These are phyloP conservation scores for Scalopus aquaticus DNA, from an alignment of 2,113 vertebrate species.

Conservation along the genomic window DNA sequence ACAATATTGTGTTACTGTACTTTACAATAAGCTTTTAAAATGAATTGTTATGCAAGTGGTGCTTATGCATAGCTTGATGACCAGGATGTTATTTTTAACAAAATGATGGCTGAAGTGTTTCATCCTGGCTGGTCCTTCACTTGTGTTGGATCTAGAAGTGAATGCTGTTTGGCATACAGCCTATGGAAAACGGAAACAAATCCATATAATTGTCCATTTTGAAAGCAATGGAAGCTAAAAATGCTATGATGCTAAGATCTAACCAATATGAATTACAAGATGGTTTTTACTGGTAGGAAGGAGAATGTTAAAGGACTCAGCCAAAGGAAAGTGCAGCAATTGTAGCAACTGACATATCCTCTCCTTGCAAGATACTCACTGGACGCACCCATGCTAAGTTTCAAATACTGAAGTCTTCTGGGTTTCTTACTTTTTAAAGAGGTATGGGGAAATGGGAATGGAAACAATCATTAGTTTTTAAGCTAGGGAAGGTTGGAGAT, in stretches of 20 bases:
- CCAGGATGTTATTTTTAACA: conserved; percentile 84
- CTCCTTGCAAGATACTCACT: conserved; percentile 3
- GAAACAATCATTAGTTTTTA: conserved; percentile 53
- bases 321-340: neutral
- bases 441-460: conserved; percentile 46
- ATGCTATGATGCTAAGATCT: neutral
- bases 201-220: conserved; percentile 15
- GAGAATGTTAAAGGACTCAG: conserved; percentile 3
- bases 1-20: conserved; percentile 83
- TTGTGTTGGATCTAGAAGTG: conserved; percentile 74
- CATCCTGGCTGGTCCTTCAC: conserved; percentile 81
- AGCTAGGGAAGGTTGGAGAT: conserved; percentile 33
- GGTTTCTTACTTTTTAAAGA: conserved; percentile 54
- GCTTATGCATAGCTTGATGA: conserved; percentile 84
- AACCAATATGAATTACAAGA: neutral
- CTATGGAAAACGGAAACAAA: conserved; percentile 23
- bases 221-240: conserved; percentile 32
- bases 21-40: conserved; percentile 86
- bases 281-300: conserved; percentile 1
- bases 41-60: conserved; percentile 84
- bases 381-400: neutral
- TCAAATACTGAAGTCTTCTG: conserved; percentile 4
- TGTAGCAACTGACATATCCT: conserved; percentile 14
- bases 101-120: conserved; percentile 80
- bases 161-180: neutral